Evolutionary conservation across 1,140 invertebrate genomes (phyloP).

Genomic region (Galleria mellonella): DNA sequence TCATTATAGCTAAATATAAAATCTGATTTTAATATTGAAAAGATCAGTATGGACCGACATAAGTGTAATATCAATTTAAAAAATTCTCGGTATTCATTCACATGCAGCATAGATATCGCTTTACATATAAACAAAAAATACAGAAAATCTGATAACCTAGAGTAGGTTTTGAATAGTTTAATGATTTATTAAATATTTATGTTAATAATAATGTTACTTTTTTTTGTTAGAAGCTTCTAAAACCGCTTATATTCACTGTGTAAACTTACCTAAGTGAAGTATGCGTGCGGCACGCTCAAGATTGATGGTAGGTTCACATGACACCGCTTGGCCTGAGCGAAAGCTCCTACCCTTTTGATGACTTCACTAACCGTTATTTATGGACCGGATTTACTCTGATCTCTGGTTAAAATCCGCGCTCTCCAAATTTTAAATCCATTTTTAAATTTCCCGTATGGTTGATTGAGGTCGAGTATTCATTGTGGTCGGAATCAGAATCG

Average conservation of each 20-base stretch:
- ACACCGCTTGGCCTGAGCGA: slow-evolving; percentile 49
- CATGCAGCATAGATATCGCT: too few relatives aligned
- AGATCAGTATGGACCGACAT: too few relatives aligned
- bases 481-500: slow-evolving; percentile 2
- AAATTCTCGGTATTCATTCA: too few relatives aligned
- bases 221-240: not conserved
- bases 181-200: too few relatives aligned
- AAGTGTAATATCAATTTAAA: too few relatives aligned
- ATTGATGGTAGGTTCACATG: slow-evolving; percentile 69
- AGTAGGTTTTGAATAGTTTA: too few relatives aligned
- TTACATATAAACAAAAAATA: too few relatives aligned
- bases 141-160: too few relatives aligned
- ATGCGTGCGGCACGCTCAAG: slow-evolving; percentile 47
- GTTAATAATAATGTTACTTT: too few relatives aligned
- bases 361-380: slow-evolving; percentile 68
- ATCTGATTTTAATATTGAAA: too few relatives aligned
- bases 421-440: slow-evolving; percentile 40
- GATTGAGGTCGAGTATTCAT: slow-evolving; percentile 5
- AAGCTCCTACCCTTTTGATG: slow-evolving; percentile 57
- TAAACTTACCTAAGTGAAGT: slow-evolving; percentile 6
- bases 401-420: slow-evolving; percentile 30
- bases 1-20: too few relatives aligned
- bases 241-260: slow-evolving; percentile 2
- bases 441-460: slow-evolving; percentile 24
- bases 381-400: slow-evolving; percentile 43